phyloP scores from a whole-genome alignment of 1,140 invertebrate species.

The Euwallacea similis region DNA sequence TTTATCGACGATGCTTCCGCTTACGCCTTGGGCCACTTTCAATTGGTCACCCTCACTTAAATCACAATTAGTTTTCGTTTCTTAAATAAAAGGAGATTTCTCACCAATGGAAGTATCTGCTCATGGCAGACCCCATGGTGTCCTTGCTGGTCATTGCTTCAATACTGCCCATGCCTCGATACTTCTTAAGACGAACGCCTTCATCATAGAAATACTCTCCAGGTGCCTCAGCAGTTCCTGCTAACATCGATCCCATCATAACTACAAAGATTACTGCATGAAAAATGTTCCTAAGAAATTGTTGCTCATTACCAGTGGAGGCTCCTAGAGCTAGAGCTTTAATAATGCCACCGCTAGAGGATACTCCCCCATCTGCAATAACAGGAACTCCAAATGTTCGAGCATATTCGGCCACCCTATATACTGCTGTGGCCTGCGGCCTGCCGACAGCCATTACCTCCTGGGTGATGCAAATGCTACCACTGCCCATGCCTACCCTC shows the following conservation, averaged over 20 bases:
- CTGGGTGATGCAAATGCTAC: conserved; percentile 99
- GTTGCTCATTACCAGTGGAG: conserved; percentile 62
- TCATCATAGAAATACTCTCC: conserved; percentile 99
- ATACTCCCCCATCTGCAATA: conserved; percentile 98
- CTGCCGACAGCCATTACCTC: conserved; percentile 99
- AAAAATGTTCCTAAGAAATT: conserved; percentile 60
- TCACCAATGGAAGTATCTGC: conserved; percentile 76
- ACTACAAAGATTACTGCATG: conserved; percentile 57
- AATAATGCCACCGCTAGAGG: conserved; percentile 93
- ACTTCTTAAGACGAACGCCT: conserved; percentile 97
- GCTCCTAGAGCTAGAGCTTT: conserved; percentile 93
- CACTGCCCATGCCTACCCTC: conserved; percentile 97
- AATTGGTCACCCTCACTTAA: conserved; percentile 87
- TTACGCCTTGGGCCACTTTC: conserved; percentile 97
- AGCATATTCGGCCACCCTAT: conserved; percentile 86
- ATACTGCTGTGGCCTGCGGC: conserved; percentile 91
- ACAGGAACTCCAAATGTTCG: conserved; percentile 87
- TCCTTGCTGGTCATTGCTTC: conserved; percentile 97
- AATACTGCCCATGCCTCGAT: conserved; percentile 97
- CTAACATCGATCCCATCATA: conserved; percentile 99
- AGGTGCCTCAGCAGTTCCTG: conserved; percentile 96
- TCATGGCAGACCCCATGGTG: conserved; percentile 77
- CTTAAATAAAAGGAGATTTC: neutral
- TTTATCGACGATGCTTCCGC: conserved; percentile 92
- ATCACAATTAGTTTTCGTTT: conserved; percentile 43